phyloP scores from a whole-genome alignment of 2,888 invertebrate species.

The Bedellia somnulentella region DNA sequence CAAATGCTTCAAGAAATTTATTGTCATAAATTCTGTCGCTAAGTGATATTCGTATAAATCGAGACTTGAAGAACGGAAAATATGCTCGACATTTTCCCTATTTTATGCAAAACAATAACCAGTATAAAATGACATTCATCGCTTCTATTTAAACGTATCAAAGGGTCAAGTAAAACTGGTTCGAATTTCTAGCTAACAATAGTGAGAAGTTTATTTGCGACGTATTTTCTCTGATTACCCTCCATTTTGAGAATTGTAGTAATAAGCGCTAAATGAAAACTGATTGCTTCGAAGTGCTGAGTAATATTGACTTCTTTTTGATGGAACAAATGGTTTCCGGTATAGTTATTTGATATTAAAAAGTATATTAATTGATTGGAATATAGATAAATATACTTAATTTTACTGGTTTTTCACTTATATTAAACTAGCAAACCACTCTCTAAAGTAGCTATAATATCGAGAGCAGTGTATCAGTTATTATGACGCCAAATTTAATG shows the following conservation, averaged over 20 bases:
- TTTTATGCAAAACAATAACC: conserved; percentile 17
- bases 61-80: conserved; percentile 14
- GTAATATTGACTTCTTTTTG: no score
- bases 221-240: conserved; percentile 28
- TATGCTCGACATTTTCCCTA: conserved; percentile 34
- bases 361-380: no score
- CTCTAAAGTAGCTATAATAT: no score
- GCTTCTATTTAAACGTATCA: conserved; percentile 10
- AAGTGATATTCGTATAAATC: conserved; percentile 42
- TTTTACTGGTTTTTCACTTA: no score
- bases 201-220: conserved; percentile 20
- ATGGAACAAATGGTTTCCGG: no score
- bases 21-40: conserved; percentile 45
- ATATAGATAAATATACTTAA: no score
- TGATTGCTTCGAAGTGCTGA: no score
- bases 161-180: conserved; percentile 16
- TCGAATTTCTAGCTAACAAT: conserved; percentile 16
- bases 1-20: conserved; percentile 50
- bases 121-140: not conserved
- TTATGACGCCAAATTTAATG: no score
- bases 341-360: no score
- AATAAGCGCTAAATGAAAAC: conserved; percentile 22
- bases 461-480: no score
- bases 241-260: conserved; percentile 26
- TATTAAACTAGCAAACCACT: no score